Conservation (phyloP, 2,113 vertebrate genomes). For the Atherinomorus stipes region DNA sequence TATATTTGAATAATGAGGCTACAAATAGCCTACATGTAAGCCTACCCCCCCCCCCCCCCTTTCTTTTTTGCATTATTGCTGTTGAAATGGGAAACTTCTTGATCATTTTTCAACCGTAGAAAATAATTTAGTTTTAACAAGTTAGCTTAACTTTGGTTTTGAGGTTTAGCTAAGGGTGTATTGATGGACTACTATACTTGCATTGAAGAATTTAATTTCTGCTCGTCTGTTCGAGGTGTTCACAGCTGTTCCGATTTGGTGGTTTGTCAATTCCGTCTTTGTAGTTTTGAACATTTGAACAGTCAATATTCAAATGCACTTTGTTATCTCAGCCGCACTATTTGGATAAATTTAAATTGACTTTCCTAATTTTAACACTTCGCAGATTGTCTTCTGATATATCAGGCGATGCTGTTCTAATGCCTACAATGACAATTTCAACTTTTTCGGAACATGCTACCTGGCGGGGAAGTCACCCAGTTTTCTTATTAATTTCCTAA, state of each 20-base stretch:
- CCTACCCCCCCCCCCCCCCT: no score
- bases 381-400: not conserved
- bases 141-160: not conserved
- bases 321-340: no score
- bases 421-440: not conserved
- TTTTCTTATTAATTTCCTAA: not conserved
- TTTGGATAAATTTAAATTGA: no score
- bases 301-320: no score
- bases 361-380: not conserved
- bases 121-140: not conserved
- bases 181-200: not conserved
- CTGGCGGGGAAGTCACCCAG: not conserved
- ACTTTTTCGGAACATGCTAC: not conserved
- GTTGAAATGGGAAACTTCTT: not conserved
- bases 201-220: no score
- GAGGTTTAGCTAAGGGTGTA: no score
- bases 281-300: no score
- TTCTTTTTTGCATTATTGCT: not conserved
- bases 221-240: not conserved
- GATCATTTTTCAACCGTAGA: not conserved
- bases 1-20: no score
- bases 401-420: not conserved
- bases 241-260: not conserved
- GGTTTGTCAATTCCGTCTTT: no score
- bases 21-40: no score